Conservation (phyloP, 2,888 invertebrate genomes). For the Hylaea fasciaria region DNA sequence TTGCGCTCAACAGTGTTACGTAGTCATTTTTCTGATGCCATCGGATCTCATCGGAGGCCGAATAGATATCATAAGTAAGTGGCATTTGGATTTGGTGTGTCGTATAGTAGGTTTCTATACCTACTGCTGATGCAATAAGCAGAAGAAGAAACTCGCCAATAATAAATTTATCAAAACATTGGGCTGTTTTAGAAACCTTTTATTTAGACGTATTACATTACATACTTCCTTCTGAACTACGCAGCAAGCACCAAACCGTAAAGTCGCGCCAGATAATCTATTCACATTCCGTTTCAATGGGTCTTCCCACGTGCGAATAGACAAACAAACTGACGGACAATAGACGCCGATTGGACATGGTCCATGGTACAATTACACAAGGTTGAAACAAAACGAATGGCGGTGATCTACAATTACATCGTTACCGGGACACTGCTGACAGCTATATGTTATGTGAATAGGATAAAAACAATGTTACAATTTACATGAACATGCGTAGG, state of each 20-base stretch:
- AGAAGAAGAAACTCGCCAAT: too few species aligned
- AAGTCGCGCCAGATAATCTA: slow-evolving; percentile 17
- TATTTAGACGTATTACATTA: too few species aligned
- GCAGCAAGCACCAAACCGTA: slow-evolving; percentile 9
- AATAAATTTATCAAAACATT: too few species aligned
- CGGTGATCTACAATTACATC: slow-evolving; percentile 34
- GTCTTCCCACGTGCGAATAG: slow-evolving; percentile 45
- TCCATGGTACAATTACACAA: slow-evolving; percentile 39
- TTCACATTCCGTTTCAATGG: slow-evolving; percentile 33
- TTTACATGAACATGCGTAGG: too few species aligned
- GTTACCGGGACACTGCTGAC: slow-evolving; percentile 5
- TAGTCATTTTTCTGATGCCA: too few species aligned
- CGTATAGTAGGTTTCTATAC: too few species aligned
- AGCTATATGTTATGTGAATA: slow-evolving; percentile 4
- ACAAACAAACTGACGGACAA: slow-evolving; percentile 46
- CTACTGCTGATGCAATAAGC: too few species aligned
- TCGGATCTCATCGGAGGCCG: too few species aligned
- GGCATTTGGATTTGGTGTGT: too few species aligned
- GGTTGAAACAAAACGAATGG: slow-evolving; percentile 46
- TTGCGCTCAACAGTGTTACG: too few species aligned
- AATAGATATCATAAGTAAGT: too few species aligned
- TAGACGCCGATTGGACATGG: slow-evolving; percentile 47
- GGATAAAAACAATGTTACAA: neutral
- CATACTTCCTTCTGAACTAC: neutral
- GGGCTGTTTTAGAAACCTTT: too few species aligned